Base-by-base conservation (phyloP, 2,113 vertebrate genomes). In the Melanotaenia duboulayi region DNA sequence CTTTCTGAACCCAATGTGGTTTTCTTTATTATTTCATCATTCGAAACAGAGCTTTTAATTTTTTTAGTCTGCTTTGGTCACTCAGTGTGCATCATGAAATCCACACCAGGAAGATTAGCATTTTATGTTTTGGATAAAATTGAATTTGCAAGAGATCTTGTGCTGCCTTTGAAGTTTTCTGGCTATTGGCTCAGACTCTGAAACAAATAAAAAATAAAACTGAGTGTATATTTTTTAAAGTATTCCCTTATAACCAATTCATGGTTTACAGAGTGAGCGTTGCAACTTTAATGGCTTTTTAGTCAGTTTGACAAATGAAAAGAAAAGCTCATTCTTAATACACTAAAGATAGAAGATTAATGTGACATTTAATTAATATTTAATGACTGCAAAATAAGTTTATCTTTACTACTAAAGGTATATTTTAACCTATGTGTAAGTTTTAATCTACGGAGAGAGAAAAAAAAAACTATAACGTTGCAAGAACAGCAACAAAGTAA, bases 151-250 rank as follows among this genome's bases (percentile, higher is more conserved):
- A 69, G 76, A 76, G 85, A 35, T 55, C 11, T 35, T 49, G 16
- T 66, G 58, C 49, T 63, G 49, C 69, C 73, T 86, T 86, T 89
- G 81, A 87, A 75, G 81, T 84, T 46, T 12, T 83, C 72, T 63
- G 32, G 66, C 71, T 68, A 67, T 37, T 48, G 64, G 70, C 40
- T 72, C 37, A 74, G 68, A 67, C 61, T 13, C 16, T 71, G 42
- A 78, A 74, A 87, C 80, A 80, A 86, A 86, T 70, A 57, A 61
- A 71, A 52, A 13, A 67, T 58, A 74, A 69, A 35, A 46, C 51
- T 11, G 22, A 54, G 39, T 24, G 63, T 14, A 19, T 11, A 7
- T 62, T 59, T 65, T 64, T 65, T 50, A 70, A 74, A 11, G 60
- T 55, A 78, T 67, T 64, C 44, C 48, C 7, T 58, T 22, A 65